These are phyloP conservation scores for Lochmaea capreae DNA, from an alignment of 2,888 invertebrate genomes.

Conservation along the genomic window DNA sequence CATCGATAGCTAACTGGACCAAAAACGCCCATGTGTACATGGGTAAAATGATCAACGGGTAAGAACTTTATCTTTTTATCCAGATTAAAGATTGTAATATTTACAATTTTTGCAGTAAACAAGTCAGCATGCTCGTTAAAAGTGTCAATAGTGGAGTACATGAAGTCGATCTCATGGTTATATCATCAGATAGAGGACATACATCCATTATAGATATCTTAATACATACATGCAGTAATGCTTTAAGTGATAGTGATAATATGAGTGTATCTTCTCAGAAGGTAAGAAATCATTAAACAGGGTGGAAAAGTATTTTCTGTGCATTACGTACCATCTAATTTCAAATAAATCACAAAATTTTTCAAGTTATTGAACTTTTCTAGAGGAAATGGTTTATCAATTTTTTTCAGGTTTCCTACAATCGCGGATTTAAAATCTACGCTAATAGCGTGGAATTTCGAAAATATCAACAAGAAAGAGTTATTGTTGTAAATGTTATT, in stretches of 20 bases:
- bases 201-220: conserved; percentile 65
- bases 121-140: conserved; percentile 57
- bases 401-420: conserved; percentile 40
- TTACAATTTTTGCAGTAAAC: conserved; percentile 35
- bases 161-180: conserved; percentile 65
- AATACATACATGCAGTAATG: conserved; percentile 53
- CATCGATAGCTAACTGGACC: conserved; percentile 68
- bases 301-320: no score
- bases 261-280: conserved; percentile 15
- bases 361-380: no score
- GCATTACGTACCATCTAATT: no score
- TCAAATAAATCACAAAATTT: no score
- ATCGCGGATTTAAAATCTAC: conserved; percentile 47
- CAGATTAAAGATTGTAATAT: neutral
- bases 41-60: conserved; percentile 73
- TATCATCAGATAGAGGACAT: conserved; percentile 54
- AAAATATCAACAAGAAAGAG: conserved; percentile 65
- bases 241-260: conserved; percentile 39
- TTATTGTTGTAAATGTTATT: conserved; percentile 71
- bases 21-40: conserved; percentile 70
- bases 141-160: conserved; percentile 50
- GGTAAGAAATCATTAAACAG: neutral
- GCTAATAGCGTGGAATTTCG: conserved; percentile 56
- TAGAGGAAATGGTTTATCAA: no score
- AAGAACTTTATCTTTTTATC: conserved; percentile 50